Conservation (phyloP, 2,797 vertebrate genomes). For the Pangasius larnaudii region DNA sequence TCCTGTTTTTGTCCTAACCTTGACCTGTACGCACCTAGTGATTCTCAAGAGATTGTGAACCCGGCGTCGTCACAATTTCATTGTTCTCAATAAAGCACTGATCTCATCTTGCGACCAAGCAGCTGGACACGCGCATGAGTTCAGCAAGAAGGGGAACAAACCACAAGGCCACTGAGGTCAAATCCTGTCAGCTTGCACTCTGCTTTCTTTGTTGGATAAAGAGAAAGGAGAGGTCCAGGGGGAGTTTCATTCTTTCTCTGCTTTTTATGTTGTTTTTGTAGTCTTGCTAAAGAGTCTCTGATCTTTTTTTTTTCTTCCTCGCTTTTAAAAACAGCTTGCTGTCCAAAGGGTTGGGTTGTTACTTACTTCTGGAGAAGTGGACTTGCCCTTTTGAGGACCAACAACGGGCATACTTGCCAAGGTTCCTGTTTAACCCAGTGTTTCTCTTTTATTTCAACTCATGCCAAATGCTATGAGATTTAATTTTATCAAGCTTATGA, state of each 20-base stretch:
- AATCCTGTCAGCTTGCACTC: constrained; percentile 71
- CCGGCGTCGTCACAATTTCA: constrained; percentile 45
- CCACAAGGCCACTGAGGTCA: constrained; percentile 69
- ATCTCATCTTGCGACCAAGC: constrained; percentile 73
- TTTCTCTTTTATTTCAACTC: neutral
- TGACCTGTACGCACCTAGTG: constrained; percentile 70
- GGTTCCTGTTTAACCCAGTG: neutral
- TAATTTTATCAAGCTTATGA: neutral
- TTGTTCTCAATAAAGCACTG: constrained; percentile 69
- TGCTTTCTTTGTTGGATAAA: constrained; percentile 67
- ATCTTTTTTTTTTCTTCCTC: constrained; percentile 65
- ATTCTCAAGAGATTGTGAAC: constrained; percentile 72
- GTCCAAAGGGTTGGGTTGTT: constrained; percentile 30
- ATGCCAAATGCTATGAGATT: neutral
- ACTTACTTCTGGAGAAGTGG: constrained; percentile 20
- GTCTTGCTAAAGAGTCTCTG: constrained; percentile 69
- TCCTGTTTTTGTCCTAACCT: constrained; percentile 74
- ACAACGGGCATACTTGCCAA: constrained; percentile 34
- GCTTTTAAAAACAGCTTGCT: constrained; percentile 68
- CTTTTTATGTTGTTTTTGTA: constrained; percentile 74
- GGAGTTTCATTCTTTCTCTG: constrained; percentile 65
- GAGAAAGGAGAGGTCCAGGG: constrained; percentile 65
- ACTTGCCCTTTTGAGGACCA: constrained; percentile 32
- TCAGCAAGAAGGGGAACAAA: constrained; percentile 72
- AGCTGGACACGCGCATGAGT: constrained; percentile 71